These are phyloP conservation scores for Emydura subglobosa DNA, from an alignment of 2,113 vertebrate species.

Conservation along the genomic window DNA sequence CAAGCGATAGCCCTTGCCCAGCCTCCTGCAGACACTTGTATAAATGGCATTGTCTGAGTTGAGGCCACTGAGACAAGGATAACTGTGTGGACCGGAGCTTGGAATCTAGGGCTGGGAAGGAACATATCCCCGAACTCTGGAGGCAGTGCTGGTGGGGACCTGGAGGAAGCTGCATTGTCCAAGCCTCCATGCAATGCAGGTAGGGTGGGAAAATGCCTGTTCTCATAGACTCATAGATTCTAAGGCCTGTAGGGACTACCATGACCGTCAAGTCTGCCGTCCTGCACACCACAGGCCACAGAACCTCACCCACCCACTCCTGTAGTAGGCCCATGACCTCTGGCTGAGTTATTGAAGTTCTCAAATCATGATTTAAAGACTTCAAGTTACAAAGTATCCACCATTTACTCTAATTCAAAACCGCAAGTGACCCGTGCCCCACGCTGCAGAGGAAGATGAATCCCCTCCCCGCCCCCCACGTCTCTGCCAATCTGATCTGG, in stretches of 20 bases:
- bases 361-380: not conserved
- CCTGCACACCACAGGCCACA: not conserved
- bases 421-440: not conserved
- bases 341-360: not conserved
- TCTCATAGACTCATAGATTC: not conserved
- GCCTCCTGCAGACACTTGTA: not conserved
- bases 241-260: not conserved
- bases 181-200: not conserved
- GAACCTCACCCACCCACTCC: not conserved
- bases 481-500: not conserved
- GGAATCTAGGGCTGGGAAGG: not conserved
- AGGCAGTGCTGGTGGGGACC: not conserved
- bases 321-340: not conserved
- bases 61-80: not conserved
- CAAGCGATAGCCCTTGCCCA: not conserved
- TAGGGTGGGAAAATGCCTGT: not conserved
- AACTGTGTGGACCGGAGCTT: not conserved
- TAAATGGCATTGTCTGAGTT: not conserved
- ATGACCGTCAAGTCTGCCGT: not conserved
- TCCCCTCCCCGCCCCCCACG: too few relatives aligned
- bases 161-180: not conserved
- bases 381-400: not conserved
- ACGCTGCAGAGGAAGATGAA: not conserved
- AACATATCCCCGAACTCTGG: rapidly evolving
- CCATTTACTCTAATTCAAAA: not conserved